Conservation (phyloP, 2,113 vertebrate genomes). For the Heteronetta atricapilla region DNA sequence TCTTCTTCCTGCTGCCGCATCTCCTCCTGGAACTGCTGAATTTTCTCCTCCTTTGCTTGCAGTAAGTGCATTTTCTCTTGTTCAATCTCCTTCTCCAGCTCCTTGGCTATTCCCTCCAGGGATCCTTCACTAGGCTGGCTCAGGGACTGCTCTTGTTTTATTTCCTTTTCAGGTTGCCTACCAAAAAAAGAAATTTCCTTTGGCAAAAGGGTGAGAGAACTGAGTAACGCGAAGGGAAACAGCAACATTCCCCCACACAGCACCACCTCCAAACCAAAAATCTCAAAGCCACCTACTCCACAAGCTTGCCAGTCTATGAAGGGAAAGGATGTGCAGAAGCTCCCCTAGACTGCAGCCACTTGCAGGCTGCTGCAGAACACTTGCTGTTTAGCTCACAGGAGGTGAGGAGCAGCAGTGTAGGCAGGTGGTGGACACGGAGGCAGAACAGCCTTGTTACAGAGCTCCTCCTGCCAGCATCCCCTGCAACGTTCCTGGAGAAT, state of each 20-base stretch:
- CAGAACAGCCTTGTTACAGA: background rate
- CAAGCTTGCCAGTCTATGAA: background rate
- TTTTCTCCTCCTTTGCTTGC: conserved; percentile 47
- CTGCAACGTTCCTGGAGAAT: background rate
- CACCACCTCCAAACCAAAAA: background rate
- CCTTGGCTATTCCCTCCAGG: background rate
- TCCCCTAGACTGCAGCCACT: background rate
- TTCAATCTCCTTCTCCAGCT: conserved; percentile 24
- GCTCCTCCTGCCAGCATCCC: background rate
- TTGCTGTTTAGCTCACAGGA: fast-evolving
- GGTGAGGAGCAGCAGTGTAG: fast-evolving
- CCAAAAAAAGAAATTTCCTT: background rate
- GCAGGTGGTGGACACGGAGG: too few relatives aligned
- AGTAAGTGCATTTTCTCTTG: conserved; percentile 42
- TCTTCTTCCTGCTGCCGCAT: conserved; percentile 72
- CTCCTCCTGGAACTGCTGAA: conserved; percentile 61
- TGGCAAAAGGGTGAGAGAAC: background rate
- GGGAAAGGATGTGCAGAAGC: background rate
- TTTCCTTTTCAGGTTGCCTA: conserved; percentile 34
- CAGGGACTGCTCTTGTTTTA: background rate
- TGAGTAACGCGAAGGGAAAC: fast-evolving
- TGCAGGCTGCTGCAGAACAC: background rate
- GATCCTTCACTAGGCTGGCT: background rate
- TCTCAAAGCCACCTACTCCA: background rate
- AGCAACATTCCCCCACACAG: background rate